Evolutionary conservation across 2,888 invertebrate species (phyloP).

Genomic region (Diloba caeruleocephala): DNA sequence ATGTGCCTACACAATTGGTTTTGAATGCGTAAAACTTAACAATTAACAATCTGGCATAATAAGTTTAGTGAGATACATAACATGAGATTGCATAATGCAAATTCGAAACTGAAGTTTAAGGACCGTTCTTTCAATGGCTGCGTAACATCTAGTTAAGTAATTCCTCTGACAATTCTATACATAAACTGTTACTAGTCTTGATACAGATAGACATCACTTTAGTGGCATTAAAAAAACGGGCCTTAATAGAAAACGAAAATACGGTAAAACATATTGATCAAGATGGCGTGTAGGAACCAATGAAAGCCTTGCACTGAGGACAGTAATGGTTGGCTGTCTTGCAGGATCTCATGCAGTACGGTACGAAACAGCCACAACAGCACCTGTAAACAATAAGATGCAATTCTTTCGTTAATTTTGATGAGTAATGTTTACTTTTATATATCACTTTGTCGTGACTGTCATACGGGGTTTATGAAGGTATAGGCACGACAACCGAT

Average conservation of each 20-base stretch:
- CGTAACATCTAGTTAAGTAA: too few species aligned
- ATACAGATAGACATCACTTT: too few species aligned
- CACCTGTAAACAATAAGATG: constrained; percentile 68
- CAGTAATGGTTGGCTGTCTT: constrained; percentile 89
- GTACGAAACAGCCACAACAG: constrained; percentile 83
- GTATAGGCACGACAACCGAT: too few species aligned
- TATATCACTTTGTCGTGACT: too few species aligned
- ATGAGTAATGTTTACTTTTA: too few species aligned
- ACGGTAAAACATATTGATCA: constrained; percentile 59
- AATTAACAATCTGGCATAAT: constrained; percentile 20
- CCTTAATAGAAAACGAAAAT: constrained; percentile 4
- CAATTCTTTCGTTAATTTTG: too few species aligned
- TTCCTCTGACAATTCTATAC: too few species aligned
- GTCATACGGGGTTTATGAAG: too few species aligned
- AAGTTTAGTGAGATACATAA: constrained; percentile 20
- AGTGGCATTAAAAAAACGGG: too few species aligned
- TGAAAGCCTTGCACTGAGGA: constrained; percentile 81
- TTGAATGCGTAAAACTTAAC: constrained; percentile 10
- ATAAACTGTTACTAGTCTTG: too few species aligned
- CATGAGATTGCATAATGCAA: constrained; percentile 21
- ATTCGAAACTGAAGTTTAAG: too few species aligned
- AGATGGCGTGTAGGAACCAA: constrained; percentile 79
- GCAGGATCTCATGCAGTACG: constrained; percentile 86
- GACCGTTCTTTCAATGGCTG: too few species aligned
- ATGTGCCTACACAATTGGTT: constrained; percentile 9